Percentiles rank a stretch among this genome's conserved stretches.
phyloP scores from a whole-genome alignment of 2,888 invertebrate species.

The Pegoplata infirma region DNA sequence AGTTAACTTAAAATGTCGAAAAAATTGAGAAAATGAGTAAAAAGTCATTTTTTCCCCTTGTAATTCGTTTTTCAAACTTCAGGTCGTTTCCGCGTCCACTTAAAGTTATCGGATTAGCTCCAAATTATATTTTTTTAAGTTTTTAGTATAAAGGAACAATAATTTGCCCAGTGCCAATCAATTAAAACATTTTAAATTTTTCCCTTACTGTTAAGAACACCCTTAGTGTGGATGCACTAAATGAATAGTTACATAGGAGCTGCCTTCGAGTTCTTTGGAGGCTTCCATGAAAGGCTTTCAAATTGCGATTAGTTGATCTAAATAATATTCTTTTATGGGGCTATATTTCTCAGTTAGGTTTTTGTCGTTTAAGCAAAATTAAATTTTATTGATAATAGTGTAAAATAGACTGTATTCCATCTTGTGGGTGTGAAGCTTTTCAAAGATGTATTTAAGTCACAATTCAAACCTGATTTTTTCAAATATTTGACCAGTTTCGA shows the following conservation, averaged over 20 bases:
- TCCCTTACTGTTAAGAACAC: too few species aligned
- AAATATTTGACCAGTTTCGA: constrained; percentile 21
- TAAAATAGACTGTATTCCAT: constrained; percentile 37
- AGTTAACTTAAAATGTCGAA: too few species aligned
- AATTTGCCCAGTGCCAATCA: too few species aligned
- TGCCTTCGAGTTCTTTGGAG: constrained; percentile 33
- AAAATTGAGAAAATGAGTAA: too few species aligned
- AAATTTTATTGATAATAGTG: constrained; percentile 22
- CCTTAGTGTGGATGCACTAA: constrained; percentile 48
- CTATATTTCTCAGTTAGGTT: constrained; percentile 36
- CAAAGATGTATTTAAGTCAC: constrained; percentile 30
- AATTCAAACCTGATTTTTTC: constrained; percentile 39
- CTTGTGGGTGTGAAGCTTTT: constrained; percentile 44
- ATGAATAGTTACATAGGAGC: constrained; percentile 34
- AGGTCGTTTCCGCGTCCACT: too few species aligned
- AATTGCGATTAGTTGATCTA: constrained; percentile 44
- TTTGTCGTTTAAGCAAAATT: constrained; percentile 36
- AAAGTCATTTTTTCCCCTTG: too few species aligned
- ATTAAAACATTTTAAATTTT: too few species aligned
- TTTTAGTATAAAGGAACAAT: too few species aligned
- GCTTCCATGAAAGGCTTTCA: constrained; percentile 44
- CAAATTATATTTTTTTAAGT: too few species aligned
- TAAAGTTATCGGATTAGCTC: too few species aligned
- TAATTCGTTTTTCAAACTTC: too few species aligned
- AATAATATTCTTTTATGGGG: constrained; percentile 35